phyloP scores from a whole-genome alignment of 1,140 invertebrate species.

The Pemphigus obesinymphae region DNA sequence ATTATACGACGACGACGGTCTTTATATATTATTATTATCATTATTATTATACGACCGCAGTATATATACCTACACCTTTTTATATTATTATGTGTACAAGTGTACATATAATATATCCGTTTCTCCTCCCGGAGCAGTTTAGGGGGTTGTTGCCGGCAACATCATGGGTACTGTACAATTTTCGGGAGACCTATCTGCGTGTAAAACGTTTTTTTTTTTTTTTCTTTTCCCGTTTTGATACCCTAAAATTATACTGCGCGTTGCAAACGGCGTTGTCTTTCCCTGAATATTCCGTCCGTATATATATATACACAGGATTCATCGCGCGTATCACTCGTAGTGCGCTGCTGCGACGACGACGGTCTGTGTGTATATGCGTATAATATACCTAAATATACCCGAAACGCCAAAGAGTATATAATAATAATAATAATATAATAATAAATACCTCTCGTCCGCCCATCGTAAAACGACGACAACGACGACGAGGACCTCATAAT shows the following conservation, averaged over 20 bases:
- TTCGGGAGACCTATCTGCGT: neutral
- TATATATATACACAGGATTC: no score
- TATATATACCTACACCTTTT: neutral
- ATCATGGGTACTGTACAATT: neutral
- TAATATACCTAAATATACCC: neutral
- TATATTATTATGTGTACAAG: neutral
- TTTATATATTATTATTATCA: neutral
- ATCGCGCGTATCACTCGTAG: no score
- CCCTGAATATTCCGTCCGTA: neutral
- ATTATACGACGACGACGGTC: neutral
- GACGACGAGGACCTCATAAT: neutral
- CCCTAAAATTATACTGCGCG: neutral
- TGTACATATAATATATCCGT: neutral
- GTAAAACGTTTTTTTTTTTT: conserved; percentile 3
- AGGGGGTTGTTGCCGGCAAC: no score
- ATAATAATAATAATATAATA: neutral
- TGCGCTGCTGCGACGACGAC: neutral
- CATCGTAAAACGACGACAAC: neutral
- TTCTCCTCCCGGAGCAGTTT: neutral
- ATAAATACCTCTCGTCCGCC: neutral
- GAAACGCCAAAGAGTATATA: neutral
- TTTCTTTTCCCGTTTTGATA: neutral
- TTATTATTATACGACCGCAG: no score
- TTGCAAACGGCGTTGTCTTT: conserved; percentile 1
- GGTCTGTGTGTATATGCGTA: neutral